phyloP scores from a whole-genome alignment of 2,888 invertebrate species.

The Ectobius pallidus region DNA sequence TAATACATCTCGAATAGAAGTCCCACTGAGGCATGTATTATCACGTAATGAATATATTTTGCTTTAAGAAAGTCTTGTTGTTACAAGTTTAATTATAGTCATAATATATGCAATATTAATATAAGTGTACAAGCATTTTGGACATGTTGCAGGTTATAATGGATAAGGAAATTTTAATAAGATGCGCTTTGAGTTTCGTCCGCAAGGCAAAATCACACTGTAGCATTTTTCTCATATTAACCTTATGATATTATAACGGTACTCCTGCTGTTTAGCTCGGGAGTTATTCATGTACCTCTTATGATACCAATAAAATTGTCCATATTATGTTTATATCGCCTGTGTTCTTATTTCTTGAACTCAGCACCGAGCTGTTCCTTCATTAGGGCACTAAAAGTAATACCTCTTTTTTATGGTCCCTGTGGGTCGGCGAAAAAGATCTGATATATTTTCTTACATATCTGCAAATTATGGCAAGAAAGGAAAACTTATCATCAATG shows the following conservation, averaged over 20 bases:
- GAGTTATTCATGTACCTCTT: no score
- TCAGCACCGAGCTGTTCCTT: not conserved
- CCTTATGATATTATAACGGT: not conserved
- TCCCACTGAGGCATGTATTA: no score
- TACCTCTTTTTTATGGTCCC: not conserved
- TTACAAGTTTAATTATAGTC: no score
- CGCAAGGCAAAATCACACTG: not conserved
- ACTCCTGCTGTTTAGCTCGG: no score
- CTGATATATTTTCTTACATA: no score
- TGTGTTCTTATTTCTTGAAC: no score
- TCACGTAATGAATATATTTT: no score
- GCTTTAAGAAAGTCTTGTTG: no score
- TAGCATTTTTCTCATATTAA: slow-evolving; percentile 7
- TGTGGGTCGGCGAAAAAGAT: slow-evolving; percentile 6
- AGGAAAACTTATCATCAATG: no score
- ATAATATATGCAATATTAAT: not conserved
- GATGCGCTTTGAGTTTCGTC: not conserved
- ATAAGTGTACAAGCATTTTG: not conserved
- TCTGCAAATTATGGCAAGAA: no score
- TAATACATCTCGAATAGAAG: no score
- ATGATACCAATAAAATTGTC: not conserved
- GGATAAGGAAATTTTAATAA: not conserved
- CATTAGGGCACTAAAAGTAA: not conserved
- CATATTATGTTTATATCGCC: not conserved
- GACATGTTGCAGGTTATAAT: not conserved